These are phyloP conservation scores for Telmatherina bonti DNA, from an alignment of 2,797 vertebrate species.

Conservation along the genomic window DNA sequence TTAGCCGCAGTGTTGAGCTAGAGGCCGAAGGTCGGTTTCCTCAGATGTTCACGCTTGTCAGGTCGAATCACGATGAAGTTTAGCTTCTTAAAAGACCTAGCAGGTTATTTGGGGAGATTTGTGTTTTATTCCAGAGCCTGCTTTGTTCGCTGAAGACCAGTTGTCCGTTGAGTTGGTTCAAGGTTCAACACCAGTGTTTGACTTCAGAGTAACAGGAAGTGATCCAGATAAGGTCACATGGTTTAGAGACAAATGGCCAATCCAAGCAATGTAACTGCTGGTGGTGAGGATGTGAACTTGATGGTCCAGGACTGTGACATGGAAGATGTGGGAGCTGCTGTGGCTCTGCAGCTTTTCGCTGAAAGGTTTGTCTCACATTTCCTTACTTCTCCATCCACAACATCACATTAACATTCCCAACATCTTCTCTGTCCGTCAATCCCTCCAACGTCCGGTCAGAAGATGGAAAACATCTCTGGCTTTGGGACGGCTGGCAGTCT, in stretches of 20 bases:
- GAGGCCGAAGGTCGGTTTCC: conserved; percentile 92
- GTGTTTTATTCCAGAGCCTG: conserved; percentile 86
- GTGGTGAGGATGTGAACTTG: conserved; percentile 83
- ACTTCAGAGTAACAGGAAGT: conserved; percentile 88
- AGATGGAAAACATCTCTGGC: conserved; percentile 86
- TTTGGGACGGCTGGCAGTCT: conserved; percentile 85
- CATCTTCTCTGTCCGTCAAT: neutral
- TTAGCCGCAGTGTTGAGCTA: conserved; percentile 89
- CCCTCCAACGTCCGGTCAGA: conserved; percentile 85
- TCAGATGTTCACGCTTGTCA: neutral
- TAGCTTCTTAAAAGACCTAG: too few species aligned
- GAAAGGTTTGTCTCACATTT: conserved; percentile 88
- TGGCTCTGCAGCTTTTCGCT: conserved; percentile 76
- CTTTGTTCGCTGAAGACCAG: conserved; percentile 86
- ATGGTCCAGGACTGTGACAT: conserved; percentile 86
- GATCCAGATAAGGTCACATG: conserved; percentile 89
- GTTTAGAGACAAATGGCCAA: conserved; percentile 90
- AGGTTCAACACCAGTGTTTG: conserved; percentile 84
- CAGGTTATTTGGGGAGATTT: conserved; percentile 1
- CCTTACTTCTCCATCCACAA: neutral
- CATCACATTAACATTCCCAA: neutral
- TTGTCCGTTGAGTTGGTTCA: conserved; percentile 85
- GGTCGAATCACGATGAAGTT: too few species aligned
- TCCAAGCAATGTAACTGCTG: conserved; percentile 83
- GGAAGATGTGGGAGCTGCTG: conserved; percentile 87